Evolutionary conservation across 1,140 invertebrate species (phyloP).

Genomic region (Leptoteleia sp.): DNA sequence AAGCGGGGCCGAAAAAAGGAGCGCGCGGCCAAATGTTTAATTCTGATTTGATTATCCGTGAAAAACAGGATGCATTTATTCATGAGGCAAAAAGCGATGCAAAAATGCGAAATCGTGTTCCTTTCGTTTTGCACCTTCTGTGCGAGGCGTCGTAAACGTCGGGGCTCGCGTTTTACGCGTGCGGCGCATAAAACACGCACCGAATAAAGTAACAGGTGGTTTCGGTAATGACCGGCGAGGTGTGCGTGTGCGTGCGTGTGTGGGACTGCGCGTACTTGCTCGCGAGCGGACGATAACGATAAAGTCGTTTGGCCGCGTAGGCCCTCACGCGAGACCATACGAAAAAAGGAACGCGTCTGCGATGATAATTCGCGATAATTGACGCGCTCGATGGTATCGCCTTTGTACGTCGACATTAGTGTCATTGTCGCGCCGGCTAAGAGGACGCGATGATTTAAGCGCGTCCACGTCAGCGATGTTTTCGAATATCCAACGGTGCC

Average conservation of each 20-base stretch:
- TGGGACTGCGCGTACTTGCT: constrained; percentile 15
- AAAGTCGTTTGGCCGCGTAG: constrained; percentile 33
- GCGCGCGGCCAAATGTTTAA: constrained; percentile 22
- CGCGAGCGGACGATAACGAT: constrained; percentile 56
- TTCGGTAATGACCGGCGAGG: constrained; percentile 62
- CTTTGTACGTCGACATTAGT: constrained; percentile 27
- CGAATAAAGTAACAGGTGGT: constrained; percentile 65
- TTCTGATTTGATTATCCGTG: constrained; percentile 52
- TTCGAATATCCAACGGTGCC: too few relatives aligned
- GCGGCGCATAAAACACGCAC: constrained; percentile 61
- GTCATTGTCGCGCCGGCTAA: constrained; percentile 45
- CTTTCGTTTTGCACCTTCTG: constrained; percentile 44
- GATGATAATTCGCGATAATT: constrained; percentile 56
- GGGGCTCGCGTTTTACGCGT: constrained; percentile 52
- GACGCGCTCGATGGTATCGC: constrained; percentile 49
- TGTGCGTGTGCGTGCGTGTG: constrained; percentile 10
- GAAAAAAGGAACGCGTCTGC: constrained; percentile 35
- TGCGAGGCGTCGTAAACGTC: constrained; percentile 52
- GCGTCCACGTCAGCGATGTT: too few relatives aligned
- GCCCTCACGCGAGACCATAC: too few relatives aligned
- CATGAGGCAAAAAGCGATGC: constrained; percentile 30
- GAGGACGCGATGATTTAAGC: too few relatives aligned
- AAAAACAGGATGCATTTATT: constrained; percentile 47
- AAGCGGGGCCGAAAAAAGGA: constrained; percentile 2
- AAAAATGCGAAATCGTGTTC: constrained; percentile 33